A percentile compares a stretch with the other conserved stretches of the same genome.
Conservation (phyloP, 1,140 invertebrate genomes). For the Calliopsis andreniformis region DNA sequence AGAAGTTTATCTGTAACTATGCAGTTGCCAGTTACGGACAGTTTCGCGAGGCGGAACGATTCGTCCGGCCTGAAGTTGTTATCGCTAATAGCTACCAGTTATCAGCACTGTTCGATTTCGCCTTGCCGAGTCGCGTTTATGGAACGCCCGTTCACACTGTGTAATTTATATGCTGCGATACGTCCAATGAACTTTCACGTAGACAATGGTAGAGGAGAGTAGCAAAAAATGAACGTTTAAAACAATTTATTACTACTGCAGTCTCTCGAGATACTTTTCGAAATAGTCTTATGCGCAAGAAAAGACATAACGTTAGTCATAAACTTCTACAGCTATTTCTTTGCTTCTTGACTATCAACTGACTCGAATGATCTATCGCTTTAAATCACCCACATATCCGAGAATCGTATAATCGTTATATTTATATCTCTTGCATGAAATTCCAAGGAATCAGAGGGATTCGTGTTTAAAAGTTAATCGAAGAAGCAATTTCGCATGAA, state of each 20-base stretch:
- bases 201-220: background rate
- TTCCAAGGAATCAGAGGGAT: conserved; percentile 15
- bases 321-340: no score
- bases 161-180: conserved; percentile 2
- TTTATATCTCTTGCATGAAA: no score
- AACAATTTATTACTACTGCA: no score
- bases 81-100: conserved; percentile 68
- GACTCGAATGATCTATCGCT: no score
- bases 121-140: conserved; percentile 12
- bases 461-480: conserved; percentile 22
- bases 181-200: conserved; percentile 8
- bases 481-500: conserved; percentile 37
- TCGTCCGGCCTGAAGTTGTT: conserved; percentile 63
- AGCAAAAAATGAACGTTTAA: background rate
- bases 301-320: no score
- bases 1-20: conserved; percentile 66
- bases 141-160: background rate
- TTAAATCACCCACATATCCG: no score
- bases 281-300: no score
- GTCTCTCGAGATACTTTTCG: no score
- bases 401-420: no score
- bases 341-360: no score
- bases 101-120: conserved; percentile 64
- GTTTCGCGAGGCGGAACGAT: conserved; percentile 59
- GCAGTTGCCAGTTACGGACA: conserved; percentile 62